A percentile compares a stretch with the other conserved stretches of the same genome.
Evolutionary conservation across 1,140 invertebrate species (phyloP).

Genomic region (Adelges cooleyi): DNA sequence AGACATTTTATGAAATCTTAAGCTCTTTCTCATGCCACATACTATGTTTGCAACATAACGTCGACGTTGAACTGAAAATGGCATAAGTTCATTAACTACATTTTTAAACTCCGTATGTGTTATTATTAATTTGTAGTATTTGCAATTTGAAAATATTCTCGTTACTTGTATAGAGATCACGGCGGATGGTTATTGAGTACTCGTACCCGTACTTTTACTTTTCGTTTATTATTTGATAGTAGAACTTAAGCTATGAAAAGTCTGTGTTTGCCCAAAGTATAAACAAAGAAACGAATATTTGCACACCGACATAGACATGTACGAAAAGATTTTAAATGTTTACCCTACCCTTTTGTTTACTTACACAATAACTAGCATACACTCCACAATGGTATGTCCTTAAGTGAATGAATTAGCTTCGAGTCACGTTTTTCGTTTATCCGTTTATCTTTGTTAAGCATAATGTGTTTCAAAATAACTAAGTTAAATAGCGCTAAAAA

Average conservation of each 20-base stretch:
- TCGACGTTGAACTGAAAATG: too few relatives aligned
- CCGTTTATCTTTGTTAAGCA: background rate
- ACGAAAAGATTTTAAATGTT: background rate
- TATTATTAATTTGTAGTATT: too few relatives aligned
- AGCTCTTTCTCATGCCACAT: too few relatives aligned
- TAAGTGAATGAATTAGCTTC: background rate
- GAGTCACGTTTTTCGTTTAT: constrained; percentile 22
- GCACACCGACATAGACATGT: background rate
- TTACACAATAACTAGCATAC: background rate
- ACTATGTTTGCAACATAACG: too few relatives aligned
- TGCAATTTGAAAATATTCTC: too few relatives aligned
- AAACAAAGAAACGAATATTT: constrained; percentile 2
- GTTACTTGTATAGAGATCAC: background rate
- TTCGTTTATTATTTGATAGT: background rate
- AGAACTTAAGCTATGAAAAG: background rate
- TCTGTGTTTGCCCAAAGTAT: background rate
- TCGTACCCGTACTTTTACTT: too few relatives aligned
- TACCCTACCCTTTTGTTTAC: background rate
- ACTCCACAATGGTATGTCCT: background rate
- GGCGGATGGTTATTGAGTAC: too few relatives aligned
- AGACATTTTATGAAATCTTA: too few relatives aligned
- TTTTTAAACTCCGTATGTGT: too few relatives aligned
- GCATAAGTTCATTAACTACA: too few relatives aligned
- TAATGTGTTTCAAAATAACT: too few relatives aligned
- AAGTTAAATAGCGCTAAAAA: too few relatives aligned